Evolutionary conservation across 2,113 vertebrate species (phyloP), one percentile per base, ranked within the genome.

Genomic region (Psettodes erumei): DNA sequence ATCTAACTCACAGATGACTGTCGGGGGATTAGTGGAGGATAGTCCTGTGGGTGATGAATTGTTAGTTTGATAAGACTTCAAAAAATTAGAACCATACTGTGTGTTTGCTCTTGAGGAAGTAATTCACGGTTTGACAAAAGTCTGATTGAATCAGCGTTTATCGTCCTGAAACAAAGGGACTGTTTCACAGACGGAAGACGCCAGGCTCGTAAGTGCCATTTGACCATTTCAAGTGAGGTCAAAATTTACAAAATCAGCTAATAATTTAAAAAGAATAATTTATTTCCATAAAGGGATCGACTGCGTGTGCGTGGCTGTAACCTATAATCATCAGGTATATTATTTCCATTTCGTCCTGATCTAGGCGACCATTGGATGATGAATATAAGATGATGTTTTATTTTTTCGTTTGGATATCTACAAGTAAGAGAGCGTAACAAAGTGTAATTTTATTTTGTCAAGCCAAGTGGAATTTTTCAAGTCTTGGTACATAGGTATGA

Each of bases 141-240:
- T 71, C 75, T 89, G 86, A 91, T 85, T 85, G 19, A 84, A 89
- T 89, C 83, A 84, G 3, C 8, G 43, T 42, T 62, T 60, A 79
- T 82, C 79, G 7, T 27, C 18, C 5, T 13, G 58, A 76, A 62
- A 55, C 65, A 25, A 16, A 4, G 7, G 19, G 30, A 42, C 30
- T 40, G 1, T 56, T 43, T 59, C 27, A 68, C 68, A 75, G 42
- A 15, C 5, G 4, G 35, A 42, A 15, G 23, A 33, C 8, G 15
- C 15, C 6, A 13, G 11, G 4, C 16, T 32, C n/a, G 5, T 2
- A 64, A 1, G 54, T 28, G 38, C 3, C 10, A 32, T 65, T 13
- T 32, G 18, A 60, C 8, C n/a, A n/a, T 32, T 55, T 64, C 2
- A 45, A 2, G 19, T 8, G 43, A 21, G 32, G 8, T 58, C 42